Evolutionary conservation across 2,797 vertebrate species (phyloP).

Genomic region (Prionace glauca): DNA sequence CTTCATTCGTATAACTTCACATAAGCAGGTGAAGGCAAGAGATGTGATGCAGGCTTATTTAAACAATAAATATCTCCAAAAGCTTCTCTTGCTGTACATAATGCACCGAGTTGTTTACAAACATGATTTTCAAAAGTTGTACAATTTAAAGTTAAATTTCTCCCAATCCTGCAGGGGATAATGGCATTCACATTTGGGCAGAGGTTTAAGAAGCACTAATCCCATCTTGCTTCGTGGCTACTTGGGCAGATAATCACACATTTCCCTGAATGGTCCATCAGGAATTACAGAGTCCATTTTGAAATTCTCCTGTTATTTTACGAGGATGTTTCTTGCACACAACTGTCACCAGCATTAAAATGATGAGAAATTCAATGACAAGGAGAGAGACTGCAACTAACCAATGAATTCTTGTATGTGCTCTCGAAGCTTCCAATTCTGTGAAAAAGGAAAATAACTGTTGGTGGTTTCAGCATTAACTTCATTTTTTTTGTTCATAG

Average conservation of each 20-base stretch:
- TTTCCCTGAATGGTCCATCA: neutral
- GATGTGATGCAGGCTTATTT: neutral
- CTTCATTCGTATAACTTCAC: too few species aligned
- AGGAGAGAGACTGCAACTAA: neutral
- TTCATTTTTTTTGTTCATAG: neutral
- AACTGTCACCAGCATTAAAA: neutral
- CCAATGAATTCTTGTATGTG: neutral
- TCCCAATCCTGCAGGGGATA: too few species aligned
- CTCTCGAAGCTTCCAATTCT: neutral
- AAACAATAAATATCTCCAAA: too few species aligned
- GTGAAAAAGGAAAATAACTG: neutral
- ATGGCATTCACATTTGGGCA: too few species aligned
- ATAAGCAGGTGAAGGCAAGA: neutral
- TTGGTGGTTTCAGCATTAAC: neutral
- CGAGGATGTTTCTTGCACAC: neutral
- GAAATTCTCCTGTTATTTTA: neutral
- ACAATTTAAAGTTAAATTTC: too few species aligned
- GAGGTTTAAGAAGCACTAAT: neutral
- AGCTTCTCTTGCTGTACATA: too few species aligned
- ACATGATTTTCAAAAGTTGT: too few species aligned
- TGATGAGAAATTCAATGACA: neutral
- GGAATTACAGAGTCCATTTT: neutral
- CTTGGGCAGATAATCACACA: neutral
- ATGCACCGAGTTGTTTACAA: too few species aligned
- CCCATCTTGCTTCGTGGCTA: neutral